Base-by-base conservation (phyloP, 1,140 invertebrate species). In the Phymorhynchus buccinoides region DNA sequence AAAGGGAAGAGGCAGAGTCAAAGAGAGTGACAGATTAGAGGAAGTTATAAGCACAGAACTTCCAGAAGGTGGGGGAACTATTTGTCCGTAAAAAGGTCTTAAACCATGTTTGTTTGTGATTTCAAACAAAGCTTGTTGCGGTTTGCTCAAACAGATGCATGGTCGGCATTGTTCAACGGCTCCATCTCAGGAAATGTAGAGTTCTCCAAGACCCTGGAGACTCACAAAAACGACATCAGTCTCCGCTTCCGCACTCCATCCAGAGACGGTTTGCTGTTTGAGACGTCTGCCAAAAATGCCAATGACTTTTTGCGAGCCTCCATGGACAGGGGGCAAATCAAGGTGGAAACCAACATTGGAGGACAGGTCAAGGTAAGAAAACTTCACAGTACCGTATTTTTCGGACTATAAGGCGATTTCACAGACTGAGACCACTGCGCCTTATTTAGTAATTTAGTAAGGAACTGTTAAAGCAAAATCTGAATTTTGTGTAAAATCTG, bases 211-310 rank as follows among this genome's bases (percentile, higher is more conserved):
- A 80, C 87, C 16, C 68, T 84, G 12, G 22, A 62, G 6, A 87
- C 89, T 18, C 92, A 93, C 75, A 87, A 86, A 0, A 88, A 93
- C 78, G 90, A 93, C 84, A 87, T 93, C 39, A 91, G 90, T 1
- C 77, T 93, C 73, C 87, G 91, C 27, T 93, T 93, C 87, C 88
- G 88, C 52, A 91, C 91, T 1, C 87, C 85, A 1, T 79, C 87
- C 12, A 86, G 39, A 1, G 83, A 92, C 75, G 90, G 89, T 14
- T 71, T 91, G 9, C 88, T 93, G 27, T 91, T 93, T 80, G 52
- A 88, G 14, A 92, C 92, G 0, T 79, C 86, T 27, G 85, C 87
- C n/a, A 84, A 85, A 12, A 83, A 80, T 6, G 71, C 78, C 18
- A 86, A 83, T 16, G 85, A 88, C n/a, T 91, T 87, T 75, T 75